Conservation (phyloP, 2,113 vertebrate species). For the Pagrus major region DNA sequence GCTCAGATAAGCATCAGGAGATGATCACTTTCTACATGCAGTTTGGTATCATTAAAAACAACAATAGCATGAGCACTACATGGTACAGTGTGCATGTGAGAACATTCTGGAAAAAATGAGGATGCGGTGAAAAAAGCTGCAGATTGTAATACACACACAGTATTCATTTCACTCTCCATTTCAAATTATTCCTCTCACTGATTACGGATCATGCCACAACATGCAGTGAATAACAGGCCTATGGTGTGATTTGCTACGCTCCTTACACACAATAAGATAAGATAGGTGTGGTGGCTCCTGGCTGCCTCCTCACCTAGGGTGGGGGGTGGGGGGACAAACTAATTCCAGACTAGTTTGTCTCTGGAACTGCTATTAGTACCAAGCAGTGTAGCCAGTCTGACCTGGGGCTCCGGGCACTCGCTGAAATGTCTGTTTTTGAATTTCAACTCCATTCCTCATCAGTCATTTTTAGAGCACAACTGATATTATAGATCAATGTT, state of each 20-base stretch:
- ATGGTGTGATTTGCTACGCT: background rate
- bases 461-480: too few relatives aligned
- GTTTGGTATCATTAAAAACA: background rate
- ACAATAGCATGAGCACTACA: background rate
- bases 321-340: too few relatives aligned
- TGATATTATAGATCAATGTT: too few relatives aligned
- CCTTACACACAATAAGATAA: background rate
- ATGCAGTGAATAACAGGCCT: background rate
- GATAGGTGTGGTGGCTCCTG: too few relatives aligned
- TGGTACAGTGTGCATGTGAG: background rate
- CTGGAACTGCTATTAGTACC: too few relatives aligned
- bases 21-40: background rate
- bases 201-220: background rate
- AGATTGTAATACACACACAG: background rate
- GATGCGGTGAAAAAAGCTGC: background rate
- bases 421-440: too few relatives aligned
- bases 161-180: slow-evolving; percentile 7
- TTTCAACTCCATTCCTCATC: too few relatives aligned
- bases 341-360: too few relatives aligned
- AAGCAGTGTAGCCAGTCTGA: too few relatives aligned
- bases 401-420: too few relatives aligned
- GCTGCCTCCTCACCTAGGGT: background rate
- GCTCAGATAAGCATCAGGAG: background rate
- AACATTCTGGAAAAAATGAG: background rate
- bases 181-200: background rate